A percentile compares a stretch with the other conserved stretches of the same genome.
These are phyloP conservation scores for Zeuzera pyrina DNA, from an alignment of 2,888 invertebrate species.

Conservation along the genomic window DNA sequence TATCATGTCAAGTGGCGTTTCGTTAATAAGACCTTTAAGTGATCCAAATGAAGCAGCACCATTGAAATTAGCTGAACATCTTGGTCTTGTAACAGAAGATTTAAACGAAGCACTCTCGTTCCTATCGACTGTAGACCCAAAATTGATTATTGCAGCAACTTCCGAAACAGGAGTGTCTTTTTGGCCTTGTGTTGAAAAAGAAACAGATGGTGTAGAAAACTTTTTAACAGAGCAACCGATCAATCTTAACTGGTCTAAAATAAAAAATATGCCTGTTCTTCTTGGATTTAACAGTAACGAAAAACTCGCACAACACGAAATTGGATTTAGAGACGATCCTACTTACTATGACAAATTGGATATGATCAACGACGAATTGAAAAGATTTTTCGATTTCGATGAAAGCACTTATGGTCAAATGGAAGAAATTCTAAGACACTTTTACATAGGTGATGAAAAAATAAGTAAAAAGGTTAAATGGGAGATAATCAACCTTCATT, in stretches of 20 bases:
- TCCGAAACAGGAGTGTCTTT: slow-evolving; percentile 1
- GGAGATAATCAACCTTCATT: too few species aligned
- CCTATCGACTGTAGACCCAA: slow-evolving; percentile 13
- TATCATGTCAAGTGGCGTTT: slow-evolving; percentile 27
- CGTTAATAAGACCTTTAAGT: too few species aligned
- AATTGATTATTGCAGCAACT: slow-evolving; percentile 4
- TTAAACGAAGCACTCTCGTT: slow-evolving; percentile 22
- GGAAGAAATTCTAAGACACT: slow-evolving; percentile 20
- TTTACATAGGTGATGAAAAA: slow-evolving; percentile 40
- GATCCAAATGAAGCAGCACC: slow-evolving; percentile 17
- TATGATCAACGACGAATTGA: slow-evolving; percentile 9
- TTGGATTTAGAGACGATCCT: neutral
- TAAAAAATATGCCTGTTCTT: slow-evolving; percentile 12
- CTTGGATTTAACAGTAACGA: slow-evolving; percentile 12
- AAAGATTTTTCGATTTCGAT: slow-evolving; percentile 16
- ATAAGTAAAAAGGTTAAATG: too few species aligned
- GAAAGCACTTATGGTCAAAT: slow-evolving; percentile 16
- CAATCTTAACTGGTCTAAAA: too few species aligned
- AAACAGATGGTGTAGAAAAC: slow-evolving; percentile 11
- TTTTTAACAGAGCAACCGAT: slow-evolving; percentile 12
- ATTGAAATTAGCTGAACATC: slow-evolving; percentile 21
- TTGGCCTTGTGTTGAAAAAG: slow-evolving; percentile 16
- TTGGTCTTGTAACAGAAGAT: slow-evolving; percentile 23
- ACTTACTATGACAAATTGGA: slow-evolving; percentile 1
- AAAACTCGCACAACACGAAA: neutral